A percentile compares a stretch with the other conserved stretches of the same genome.
Evolutionary conservation across 2,113 vertebrate genomes (phyloP).

Genomic region (Petrocephalus zakoni): DNA sequence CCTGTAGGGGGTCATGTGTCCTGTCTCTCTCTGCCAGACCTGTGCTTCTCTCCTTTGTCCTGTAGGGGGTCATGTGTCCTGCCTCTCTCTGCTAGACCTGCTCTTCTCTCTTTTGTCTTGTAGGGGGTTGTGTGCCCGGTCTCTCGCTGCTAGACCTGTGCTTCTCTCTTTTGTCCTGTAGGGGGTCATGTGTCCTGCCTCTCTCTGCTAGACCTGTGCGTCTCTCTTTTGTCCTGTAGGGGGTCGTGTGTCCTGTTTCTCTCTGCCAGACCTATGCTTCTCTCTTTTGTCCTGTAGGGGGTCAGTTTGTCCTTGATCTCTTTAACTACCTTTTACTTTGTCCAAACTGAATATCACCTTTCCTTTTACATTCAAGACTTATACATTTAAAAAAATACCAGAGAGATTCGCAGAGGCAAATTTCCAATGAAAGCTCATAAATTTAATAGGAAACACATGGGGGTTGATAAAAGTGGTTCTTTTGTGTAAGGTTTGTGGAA

Average conservation of each 20-base stretch:
- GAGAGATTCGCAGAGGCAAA: neutral
- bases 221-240: neutral
- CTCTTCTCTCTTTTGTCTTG: neutral
- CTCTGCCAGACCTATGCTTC: neutral
- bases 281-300: neutral
- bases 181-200: no score
- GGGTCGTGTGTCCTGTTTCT: neutral
- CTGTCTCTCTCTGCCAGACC: neutral
- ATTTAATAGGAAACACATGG: conserved; percentile 3
- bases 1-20: neutral
- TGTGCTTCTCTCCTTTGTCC: neutral
- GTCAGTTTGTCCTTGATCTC: neutral
- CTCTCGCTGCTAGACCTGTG: neutral
- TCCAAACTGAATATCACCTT: neutral
- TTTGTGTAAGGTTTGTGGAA: conserved; percentile 5
- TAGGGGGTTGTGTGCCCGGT: neutral
- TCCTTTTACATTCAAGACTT: neutral
- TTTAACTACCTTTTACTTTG: neutral
- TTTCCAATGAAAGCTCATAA: neutral
- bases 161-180: neutral
- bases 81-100: neutral
- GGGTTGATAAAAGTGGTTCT: neutral
- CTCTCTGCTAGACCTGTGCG: neutral
- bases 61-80: neutral
- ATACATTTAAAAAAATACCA: neutral